Base-by-base conservation (phyloP, 2,113 vertebrate species). In the Elachura formosa region DNA sequence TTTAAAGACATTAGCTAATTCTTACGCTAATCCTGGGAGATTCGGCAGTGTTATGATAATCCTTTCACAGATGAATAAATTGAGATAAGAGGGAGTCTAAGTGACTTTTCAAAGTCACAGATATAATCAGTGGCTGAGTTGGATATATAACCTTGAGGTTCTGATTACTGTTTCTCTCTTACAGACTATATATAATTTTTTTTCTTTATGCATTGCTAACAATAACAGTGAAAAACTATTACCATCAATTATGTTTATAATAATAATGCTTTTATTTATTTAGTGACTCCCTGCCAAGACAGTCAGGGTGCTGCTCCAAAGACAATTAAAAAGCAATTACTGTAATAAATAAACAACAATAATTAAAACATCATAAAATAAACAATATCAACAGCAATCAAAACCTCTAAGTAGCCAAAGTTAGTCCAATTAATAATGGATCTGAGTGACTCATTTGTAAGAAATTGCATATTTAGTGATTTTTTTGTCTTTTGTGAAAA, bases 291-390 rank as follows among this genome's bases (percentile, higher is more conserved):
- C 91, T 95, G 96, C 76, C 54, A 96, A 92, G 82, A 80, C 62
- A 96, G 66, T 40, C 94, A 93, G 83, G 48, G 73, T 92, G 52
- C 75, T 90, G 51, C 48, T 96, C 85, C 61, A 69, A 78, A 91
- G 92, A 96, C 94, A 96, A 97, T 97, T 97, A 97, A 97, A 97
- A 97, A 87, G 64, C 94, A 94, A 97, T 97, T 97, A 92, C 73
- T 72, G 69, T 91, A 96, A 95, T 96, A 97, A 96, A 95, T 74
- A 96, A 94, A 77, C 63, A 90, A 80, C 83, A 83, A 92, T 96
- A 86, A 94, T 89, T 90, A 94, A 97, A 95, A 67, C 56, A 81
- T 88, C 93, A 77, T 96, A 97, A 96, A 94, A 93, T 87, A 83
- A 97, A 91, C 46, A 94, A 69, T 89, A 95, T 94, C 92, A 94